phyloP scores from a whole-genome alignment of 2,113 vertebrate species.

The Myotis brandtii region DNA sequence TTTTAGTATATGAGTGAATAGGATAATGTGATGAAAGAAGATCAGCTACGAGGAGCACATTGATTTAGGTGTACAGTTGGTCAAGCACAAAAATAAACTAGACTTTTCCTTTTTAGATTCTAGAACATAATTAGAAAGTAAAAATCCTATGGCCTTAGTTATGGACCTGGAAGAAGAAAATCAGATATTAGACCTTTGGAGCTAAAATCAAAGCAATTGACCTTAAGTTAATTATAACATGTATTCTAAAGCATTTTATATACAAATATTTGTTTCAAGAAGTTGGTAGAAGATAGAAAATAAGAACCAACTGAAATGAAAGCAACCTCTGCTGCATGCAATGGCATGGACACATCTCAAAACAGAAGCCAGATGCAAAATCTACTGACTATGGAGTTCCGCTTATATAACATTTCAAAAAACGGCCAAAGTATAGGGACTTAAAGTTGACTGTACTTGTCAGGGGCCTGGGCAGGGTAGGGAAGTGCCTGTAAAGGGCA shows the following conservation, averaged over 20 bases:
- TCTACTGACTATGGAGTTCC: background rate
- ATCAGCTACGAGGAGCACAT: background rate
- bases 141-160: background rate
- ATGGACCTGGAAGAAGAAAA: background rate
- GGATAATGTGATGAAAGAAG: background rate
- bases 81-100: background rate
- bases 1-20: background rate
- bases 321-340: background rate
- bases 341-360: background rate
- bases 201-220: slow-evolving; percentile 45
- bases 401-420: background rate
- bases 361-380: background rate
- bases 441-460: background rate
- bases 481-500: fast-evolving
- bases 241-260: slow-evolving; percentile 54
- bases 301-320: background rate
- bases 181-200: background rate
- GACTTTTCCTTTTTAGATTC: background rate
- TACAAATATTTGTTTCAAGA: slow-evolving; percentile 14
- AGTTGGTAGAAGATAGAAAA: background rate
- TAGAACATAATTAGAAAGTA: background rate
- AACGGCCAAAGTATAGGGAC: background rate
- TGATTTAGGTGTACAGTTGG: background rate
- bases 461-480: background rate
- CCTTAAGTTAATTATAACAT: background rate